Base-by-base conservation (phyloP, 2,888 invertebrate species). In the Gastracanthus pulcherrimus region DNA sequence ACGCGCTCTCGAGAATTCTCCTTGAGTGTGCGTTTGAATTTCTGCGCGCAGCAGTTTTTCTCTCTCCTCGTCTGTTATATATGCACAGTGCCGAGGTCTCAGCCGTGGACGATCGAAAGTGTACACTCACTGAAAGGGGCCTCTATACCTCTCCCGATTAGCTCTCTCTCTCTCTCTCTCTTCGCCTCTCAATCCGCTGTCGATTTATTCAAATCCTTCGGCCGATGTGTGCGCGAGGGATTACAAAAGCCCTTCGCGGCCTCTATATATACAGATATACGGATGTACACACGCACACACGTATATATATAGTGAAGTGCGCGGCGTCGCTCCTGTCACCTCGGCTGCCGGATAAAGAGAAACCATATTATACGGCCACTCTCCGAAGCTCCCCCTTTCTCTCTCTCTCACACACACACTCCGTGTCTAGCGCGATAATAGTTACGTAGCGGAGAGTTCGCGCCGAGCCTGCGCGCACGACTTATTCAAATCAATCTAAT, bases 191-290 rank as follows among this genome's bases (percentile, higher is more conserved):
- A 3, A n/a, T 45, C 34, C 36, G 38, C 62, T 76, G 81, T 74
- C 78, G 74, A 82, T 82, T 78, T 79, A 82, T 82, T 79, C 75
- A 79, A 79, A 82, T 82, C 81, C 75, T 29, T 36, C 38, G 11
- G 5, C 13, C 51, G 38, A 41, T 29, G 77, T 23, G 13, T 23
- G 31, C 16, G 7, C 3, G 58, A 29, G 62, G 76, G 72, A 77
- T 81, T 81, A 72, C 51, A 74, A 72, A 74, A 62, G 69, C n/a
- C 77, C 45, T 45, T 45, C 29, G 13, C 58, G 23, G 48, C 26
- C n/a, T n/a, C 19, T 51, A 29, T 45, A 64, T 31, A 74, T 66
- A 13, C 26, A 11, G 23, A 26, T 23, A 16, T 36, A 26, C 48
- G 6, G 7, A 6, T 41, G 9, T 7, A 5, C 9, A 38, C 16